A percentile compares a stretch with the other conserved stretches of the same genome.
These are phyloP conservation scores for Heliothis virescens DNA, from an alignment of 1,140 invertebrate genomes.

Conservation along the genomic window DNA sequence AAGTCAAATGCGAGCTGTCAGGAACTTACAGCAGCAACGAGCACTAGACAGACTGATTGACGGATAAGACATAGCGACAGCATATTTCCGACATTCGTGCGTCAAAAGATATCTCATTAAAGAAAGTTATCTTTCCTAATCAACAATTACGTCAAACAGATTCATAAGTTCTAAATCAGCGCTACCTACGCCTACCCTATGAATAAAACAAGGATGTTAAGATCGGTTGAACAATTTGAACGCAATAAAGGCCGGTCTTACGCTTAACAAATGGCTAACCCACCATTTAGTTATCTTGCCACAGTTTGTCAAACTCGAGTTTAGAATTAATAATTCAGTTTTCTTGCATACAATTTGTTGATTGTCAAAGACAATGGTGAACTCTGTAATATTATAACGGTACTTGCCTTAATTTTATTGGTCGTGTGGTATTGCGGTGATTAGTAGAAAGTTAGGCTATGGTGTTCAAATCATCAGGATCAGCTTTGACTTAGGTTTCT, in stretches of 20 bases:
- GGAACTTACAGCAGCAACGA: too few relatives aligned
- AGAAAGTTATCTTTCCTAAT: too few relatives aligned
- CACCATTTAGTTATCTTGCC: conserved; percentile 19
- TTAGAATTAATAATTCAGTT: conserved; percentile 25
- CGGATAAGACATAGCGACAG: too few relatives aligned
- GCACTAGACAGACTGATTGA: too few relatives aligned
- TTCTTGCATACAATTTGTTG: conserved; percentile 26
- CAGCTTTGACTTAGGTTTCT: too few relatives aligned
- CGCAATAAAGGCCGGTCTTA: conserved; percentile 8
- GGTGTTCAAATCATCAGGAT: too few relatives aligned
- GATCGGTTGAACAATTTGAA: not conserved
- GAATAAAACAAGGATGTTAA: not conserved
- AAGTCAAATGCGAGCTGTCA: too few relatives aligned
- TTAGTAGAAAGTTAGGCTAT: not conserved
- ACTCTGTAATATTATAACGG: conserved; percentile 1
- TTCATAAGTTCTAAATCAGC: not conserved
- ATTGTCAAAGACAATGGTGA: conserved; percentile 8
- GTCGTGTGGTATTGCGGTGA: not conserved
- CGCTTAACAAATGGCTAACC: not conserved
- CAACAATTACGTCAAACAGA: not conserved
- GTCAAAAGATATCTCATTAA: too few relatives aligned
- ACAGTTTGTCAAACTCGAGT: conserved; percentile 27
- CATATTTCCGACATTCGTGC: too few relatives aligned
- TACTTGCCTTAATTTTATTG: not conserved
- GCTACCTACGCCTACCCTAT: not conserved